Evolutionary conservation across 2,797 vertebrate species (phyloP).

Genomic region (Acipenser oxyrinchus): DNA sequence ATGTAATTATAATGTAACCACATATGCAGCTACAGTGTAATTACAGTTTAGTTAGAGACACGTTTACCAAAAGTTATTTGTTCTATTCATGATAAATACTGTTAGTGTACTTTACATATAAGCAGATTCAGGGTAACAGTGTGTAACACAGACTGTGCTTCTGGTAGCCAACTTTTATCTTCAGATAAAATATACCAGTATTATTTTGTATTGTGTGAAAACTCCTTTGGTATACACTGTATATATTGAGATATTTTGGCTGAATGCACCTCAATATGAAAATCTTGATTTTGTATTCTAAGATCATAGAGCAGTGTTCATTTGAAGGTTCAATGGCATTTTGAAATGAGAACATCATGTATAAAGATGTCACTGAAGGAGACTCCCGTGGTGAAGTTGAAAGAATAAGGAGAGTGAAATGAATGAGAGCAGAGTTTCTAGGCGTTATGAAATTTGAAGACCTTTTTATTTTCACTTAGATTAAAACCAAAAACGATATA

Average conservation of each 20-base stretch:
- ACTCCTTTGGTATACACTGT: conserved; percentile 21
- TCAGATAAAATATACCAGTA: no score
- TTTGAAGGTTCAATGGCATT: conserved; percentile 76
- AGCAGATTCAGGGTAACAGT: no score
- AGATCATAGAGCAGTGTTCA: conserved; percentile 68
- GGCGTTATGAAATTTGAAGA: conserved; percentile 68
- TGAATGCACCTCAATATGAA: conserved; percentile 64
- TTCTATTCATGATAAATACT: no score
- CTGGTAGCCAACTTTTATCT: no score
- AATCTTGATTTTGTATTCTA: conserved; percentile 68
- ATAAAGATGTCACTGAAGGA: conserved; percentile 71
- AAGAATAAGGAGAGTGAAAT: conserved; percentile 58
- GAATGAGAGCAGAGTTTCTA: conserved; percentile 68
- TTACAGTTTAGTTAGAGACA: no score
- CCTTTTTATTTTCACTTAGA: conserved; percentile 71
- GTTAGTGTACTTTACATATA: no score
- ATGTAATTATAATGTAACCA: no score
- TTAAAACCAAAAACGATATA: conserved; percentile 52
- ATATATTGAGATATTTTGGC: conserved; percentile 37
- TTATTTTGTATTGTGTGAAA: conserved; percentile 24
- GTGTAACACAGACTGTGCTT: no score
- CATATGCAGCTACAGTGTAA: no score
- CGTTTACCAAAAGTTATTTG: no score
- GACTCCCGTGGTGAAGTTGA: conserved; percentile 71
- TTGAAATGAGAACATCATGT: conserved; percentile 72